Conservation (phyloP, 2,113 vertebrate species). For the Asarcornis scutulata region DNA sequence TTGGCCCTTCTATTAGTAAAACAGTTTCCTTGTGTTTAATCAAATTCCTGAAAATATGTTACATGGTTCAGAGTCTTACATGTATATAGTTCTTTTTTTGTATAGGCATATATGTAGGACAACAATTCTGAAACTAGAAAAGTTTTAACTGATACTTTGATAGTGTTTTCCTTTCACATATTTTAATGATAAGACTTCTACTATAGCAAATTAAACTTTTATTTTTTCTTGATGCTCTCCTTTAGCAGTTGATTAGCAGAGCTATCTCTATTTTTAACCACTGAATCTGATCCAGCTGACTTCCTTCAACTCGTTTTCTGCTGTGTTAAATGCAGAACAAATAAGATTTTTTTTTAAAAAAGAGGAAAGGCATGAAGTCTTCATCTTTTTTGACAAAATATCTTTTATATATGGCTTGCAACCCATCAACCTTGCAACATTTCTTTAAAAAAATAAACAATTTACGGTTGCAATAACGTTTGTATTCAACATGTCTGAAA, state of each 20-base stretch:
- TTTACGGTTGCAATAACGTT: background rate
- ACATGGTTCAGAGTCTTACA: background rate
- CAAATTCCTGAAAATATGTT: background rate
- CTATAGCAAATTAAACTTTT: background rate
- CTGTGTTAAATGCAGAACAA: background rate
- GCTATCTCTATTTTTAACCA: slow-evolving; percentile 1
- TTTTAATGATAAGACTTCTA: background rate
- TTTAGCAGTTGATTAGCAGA: background rate
- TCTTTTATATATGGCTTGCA: background rate
- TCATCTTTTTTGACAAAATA: background rate
- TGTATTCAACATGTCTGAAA: background rate
- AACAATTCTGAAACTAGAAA: background rate
- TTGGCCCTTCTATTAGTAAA: background rate
- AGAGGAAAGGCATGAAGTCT: background rate
- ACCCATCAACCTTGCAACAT: background rate
- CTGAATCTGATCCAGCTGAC: background rate
- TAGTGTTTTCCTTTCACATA: background rate
- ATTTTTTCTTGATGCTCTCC: background rate
- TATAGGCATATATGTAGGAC: background rate
- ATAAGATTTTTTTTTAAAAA: background rate
- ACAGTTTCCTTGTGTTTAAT: background rate
- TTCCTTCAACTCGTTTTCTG: background rate
- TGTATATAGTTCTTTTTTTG: background rate
- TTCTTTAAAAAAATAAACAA: background rate
- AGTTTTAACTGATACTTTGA: background rate